These are phyloP conservation scores for Atherinomorus stipes DNA, from an alignment of 2,113 vertebrate genomes.

Conservation along the genomic window DNA sequence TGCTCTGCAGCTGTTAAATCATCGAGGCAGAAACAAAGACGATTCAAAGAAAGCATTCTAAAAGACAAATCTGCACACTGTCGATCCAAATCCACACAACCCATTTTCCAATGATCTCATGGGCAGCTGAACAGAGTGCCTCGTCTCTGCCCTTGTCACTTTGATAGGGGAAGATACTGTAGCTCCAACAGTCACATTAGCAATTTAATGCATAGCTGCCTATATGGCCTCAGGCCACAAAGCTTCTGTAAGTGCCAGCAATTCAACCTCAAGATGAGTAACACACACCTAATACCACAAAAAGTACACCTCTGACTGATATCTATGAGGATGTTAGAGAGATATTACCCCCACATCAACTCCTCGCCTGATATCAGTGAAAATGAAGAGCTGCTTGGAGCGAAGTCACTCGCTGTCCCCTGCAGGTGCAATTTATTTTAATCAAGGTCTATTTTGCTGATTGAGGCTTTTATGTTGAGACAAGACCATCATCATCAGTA, in stretches of 20 bases:
- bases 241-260: conserved; percentile 21
- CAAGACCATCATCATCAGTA: conserved; percentile 42
- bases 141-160: conserved; percentile 63
- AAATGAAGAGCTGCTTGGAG: conserved; percentile 42
- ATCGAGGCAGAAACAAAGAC: conserved; percentile 46
- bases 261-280: conserved; percentile 5
- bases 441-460: conserved; percentile 57
- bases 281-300: neutral
- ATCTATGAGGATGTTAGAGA: neutral
- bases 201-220: conserved; percentile 68
- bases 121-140: conserved; percentile 48
- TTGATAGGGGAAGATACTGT: conserved; percentile 64
- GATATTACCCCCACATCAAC: conserved; percentile 10
- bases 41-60: conserved; percentile 55
- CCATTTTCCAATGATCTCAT: conserved; percentile 64
- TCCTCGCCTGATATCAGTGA: conserved; percentile 25
- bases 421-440: conserved; percentile 47
- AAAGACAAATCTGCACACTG: conserved; percentile 46
- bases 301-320: conserved; percentile 3
- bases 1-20: conserved; percentile 63
- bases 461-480: conserved; percentile 55
- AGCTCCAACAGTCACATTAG: conserved; percentile 66
- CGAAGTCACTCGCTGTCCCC: conserved; percentile 10
- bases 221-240: conserved; percentile 45
- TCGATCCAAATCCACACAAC: conserved; percentile 45